Base-by-base conservation (phyloP, 2,797 vertebrate genomes). In the Odontamblyopus rebecca region DNA sequence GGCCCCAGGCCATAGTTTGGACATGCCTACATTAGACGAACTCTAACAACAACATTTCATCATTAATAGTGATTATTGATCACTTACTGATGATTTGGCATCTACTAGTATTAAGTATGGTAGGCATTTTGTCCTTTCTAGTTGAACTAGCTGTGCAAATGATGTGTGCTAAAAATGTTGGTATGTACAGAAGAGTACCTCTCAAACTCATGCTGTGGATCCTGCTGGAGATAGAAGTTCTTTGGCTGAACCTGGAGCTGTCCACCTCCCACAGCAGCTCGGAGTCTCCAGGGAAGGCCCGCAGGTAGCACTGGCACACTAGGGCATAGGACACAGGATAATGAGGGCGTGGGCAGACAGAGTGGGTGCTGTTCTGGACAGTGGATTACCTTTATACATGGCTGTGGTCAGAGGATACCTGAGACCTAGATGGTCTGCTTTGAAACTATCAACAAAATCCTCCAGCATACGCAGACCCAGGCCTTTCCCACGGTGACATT, bases 291-390 rank as follows among this genome's bases (percentile, higher is more conserved):
- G 96, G 95, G 68, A 95, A 92, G 77, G 92, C 93, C 72, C 92
- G 86, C 79, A 95, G 86, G 82, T 96, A 97, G 3, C 94, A 93
- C 80, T 92, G 90, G 87, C 95, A 97, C 88, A 95, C 96, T 98
- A 75, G 27, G 73, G 88, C 54, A 82, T 51, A 73, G n/a, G 13
- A 1, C 9, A 62, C 12, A 48, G 19, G 0, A 57, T 7, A 62
- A 9, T 62, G 0, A 61, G 15, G 15, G 27, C 18, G 6, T 18
- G 18, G 38, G 4, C 44, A 48, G 0, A 62, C 27, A 0, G 57
- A 57, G 11, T 26, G 50, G 27, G 23, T 57, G 61, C 2, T 63
- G 4, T 51, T 50, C 32, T 44, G 38, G 4, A 29, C 13, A 41
- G 27, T 69, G n/a, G 15, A 29, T 44, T 67, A 95, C 97, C 96